Conservation (phyloP, 37 sponge, comb jelly and placozoan species). For the Chondrosia reniformis region DNA sequence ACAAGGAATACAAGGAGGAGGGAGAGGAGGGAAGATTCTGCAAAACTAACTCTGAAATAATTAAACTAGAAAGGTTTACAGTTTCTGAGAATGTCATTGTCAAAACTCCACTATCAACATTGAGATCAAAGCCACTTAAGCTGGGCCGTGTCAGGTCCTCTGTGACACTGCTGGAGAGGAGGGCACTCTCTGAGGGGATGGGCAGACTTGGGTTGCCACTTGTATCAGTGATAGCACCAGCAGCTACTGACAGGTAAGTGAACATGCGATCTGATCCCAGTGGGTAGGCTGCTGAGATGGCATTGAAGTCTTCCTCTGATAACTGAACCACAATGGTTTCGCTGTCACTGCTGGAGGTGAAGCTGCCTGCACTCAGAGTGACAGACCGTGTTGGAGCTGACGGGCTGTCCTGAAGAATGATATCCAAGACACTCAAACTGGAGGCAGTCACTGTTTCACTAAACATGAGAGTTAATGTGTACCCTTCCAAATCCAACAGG, state of each 20-base stretch:
- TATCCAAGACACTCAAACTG: slow-evolving; percentile 41
- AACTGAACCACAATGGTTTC: slow-evolving; percentile 48
- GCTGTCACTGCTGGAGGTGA: slow-evolving; percentile 41
- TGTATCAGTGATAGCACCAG: slow-evolving; percentile 56
- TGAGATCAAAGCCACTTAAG: slow-evolving; percentile 48
- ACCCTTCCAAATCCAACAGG: slow-evolving; percentile 45
- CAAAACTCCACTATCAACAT: slow-evolving; percentile 53
- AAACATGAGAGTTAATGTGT: slow-evolving; percentile 57
- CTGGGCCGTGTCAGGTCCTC: slow-evolving; percentile 48
- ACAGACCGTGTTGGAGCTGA: slow-evolving; percentile 38
- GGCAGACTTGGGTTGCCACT: slow-evolving; percentile 50
- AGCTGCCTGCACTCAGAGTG: slow-evolving; percentile 49
- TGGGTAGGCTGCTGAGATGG: slow-evolving; percentile 52
- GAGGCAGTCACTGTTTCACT: slow-evolving; percentile 67
- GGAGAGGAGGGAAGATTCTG: slow-evolving; percentile 40
- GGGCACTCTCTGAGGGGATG: slow-evolving; percentile 43
- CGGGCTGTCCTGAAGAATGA: slow-evolving; percentile 54
- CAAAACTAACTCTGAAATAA: slow-evolving; percentile 43
- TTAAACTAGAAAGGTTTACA: slow-evolving; percentile 64
- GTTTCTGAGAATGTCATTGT: slow-evolving; percentile 73
- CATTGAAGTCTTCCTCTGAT: slow-evolving; percentile 68
- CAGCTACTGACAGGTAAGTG: slow-evolving; percentile 58
- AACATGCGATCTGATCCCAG: slow-evolving; percentile 59
- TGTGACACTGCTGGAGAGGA: slow-evolving; percentile 53
- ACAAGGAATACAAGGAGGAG: slow-evolving; percentile 15